A percentile compares a stretch with the other conserved stretches of the same genome.
phyloP scores from a whole-genome alignment of 2,888 invertebrate species.

The Pinctada fucata region DNA sequence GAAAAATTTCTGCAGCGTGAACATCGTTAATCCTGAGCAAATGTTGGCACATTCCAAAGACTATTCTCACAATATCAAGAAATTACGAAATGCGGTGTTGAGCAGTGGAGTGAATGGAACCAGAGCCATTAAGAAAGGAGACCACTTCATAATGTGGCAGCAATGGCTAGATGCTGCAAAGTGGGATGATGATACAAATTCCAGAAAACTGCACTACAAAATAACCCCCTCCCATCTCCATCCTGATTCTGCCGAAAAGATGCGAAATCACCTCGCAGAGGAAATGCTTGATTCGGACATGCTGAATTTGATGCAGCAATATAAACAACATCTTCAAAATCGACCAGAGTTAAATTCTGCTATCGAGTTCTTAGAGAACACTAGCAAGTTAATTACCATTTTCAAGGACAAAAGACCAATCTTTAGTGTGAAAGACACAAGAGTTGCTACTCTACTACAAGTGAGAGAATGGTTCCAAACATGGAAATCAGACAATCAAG shows the following conservation, averaged over 20 bases:
- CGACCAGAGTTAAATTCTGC: background rate
- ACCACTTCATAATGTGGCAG: constrained; percentile 14
- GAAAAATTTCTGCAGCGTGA: constrained; percentile 5
- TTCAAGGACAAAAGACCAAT: constrained; percentile 12
- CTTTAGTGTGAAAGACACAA: background rate
- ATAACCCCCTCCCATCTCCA: constrained; percentile 16
- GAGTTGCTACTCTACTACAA: background rate
- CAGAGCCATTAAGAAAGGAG: background rate
- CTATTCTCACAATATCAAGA: constrained; percentile 34
- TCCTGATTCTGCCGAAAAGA: constrained; percentile 30
- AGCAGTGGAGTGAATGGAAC: constrained; percentile 5
- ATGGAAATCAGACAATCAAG: background rate
- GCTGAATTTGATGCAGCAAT: constrained; percentile 16
- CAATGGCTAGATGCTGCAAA: constrained; percentile 20
- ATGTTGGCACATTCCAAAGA: constrained; percentile 20
- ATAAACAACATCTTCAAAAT: constrained; percentile 13
- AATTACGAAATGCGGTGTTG: constrained; percentile 24
- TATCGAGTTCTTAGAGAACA: constrained; percentile 12
- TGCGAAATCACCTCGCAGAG: constrained; percentile 19
- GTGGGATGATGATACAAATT: constrained; percentile 28
- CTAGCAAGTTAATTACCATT: constrained; percentile 5
- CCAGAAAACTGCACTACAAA: constrained; percentile 11
- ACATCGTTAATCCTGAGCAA: background rate
- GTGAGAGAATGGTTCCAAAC: constrained; percentile 13
- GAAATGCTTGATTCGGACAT: constrained; percentile 12